Percentiles rank a stretch among this genome's conserved stretches.
Conservation (phyloP, 2,797 vertebrate species). For the Melopsittacus undulatus region DNA sequence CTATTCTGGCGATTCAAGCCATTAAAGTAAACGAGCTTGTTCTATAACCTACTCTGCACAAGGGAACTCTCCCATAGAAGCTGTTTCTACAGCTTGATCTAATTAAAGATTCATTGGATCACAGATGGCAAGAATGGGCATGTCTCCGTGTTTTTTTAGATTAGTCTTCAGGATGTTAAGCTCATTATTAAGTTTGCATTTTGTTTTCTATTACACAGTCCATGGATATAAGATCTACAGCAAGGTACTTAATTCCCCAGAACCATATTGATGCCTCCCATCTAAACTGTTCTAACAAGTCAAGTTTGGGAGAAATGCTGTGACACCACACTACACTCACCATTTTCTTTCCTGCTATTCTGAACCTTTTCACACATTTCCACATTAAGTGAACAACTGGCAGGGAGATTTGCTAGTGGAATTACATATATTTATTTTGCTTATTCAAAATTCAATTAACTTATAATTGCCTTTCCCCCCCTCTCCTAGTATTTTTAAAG, state of each 20-base stretch:
- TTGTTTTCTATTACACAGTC: neutral
- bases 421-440: neutral
- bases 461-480: neutral
- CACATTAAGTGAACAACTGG: neutral
- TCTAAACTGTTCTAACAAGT: neutral
- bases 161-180: neutral
- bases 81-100: slow-evolving; percentile 13
- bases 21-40: neutral
- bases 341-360: neutral
- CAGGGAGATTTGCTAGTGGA: neutral
- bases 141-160: neutral
- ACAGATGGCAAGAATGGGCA: neutral
- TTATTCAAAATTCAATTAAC: neutral
- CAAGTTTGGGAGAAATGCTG: neutral
- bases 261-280: neutral
- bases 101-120: slow-evolving; percentile 31
- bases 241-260: neutral
- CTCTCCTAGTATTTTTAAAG: neutral
- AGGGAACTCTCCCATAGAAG: neutral
- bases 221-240: neutral
- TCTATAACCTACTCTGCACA: neutral
- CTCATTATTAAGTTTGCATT: neutral
- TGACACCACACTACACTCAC: neutral
- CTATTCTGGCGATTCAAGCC: neutral
- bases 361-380: neutral